Conservation (phyloP, 2,888 invertebrate species). For the Chesias legatella region DNA sequence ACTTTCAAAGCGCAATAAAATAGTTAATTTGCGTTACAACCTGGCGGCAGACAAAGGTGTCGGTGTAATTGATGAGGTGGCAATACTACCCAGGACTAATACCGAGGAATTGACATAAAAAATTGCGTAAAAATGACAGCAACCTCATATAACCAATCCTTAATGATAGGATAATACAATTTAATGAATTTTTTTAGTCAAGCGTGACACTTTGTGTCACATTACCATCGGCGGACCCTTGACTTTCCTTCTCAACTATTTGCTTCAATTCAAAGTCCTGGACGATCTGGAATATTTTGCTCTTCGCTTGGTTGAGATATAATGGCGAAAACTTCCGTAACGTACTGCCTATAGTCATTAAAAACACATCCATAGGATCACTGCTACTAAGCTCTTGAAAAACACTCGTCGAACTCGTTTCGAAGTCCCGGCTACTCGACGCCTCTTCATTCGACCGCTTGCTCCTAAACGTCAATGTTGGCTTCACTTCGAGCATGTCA, state of each 20-base stretch:
- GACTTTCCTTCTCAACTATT: slow-evolving; percentile 21
- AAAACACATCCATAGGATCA: slow-evolving; percentile 43
- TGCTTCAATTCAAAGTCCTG: slow-evolving; percentile 70
- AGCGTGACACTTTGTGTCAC: too few relatives aligned
- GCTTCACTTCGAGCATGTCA: slow-evolving; percentile 12
- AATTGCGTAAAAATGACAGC: too few relatives aligned
- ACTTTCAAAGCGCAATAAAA: too few relatives aligned
- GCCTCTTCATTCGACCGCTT: slow-evolving; percentile 14
- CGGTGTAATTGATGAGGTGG: too few relatives aligned
- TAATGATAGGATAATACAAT: neutral
- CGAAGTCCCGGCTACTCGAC: slow-evolving; percentile 8
- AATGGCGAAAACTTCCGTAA: slow-evolving; percentile 61
- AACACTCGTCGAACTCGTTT: neutral
- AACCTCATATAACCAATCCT: too few relatives aligned
- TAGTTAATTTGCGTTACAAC: too few relatives aligned
- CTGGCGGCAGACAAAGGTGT: too few relatives aligned
- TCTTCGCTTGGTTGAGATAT: slow-evolving; percentile 68
- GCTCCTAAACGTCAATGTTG: slow-evolving; percentile 9
- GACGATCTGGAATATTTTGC: slow-evolving; percentile 69
- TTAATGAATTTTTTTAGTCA: slow-evolving; percentile 2
- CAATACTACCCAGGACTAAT: too few relatives aligned
- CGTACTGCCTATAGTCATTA: slow-evolving; percentile 62
- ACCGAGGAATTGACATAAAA: too few relatives aligned
- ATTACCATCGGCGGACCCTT: slow-evolving; percentile 1
- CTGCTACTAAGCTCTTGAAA: slow-evolving; percentile 18